Percentiles rank a stretch among this genome's conserved stretches.
Conservation (phyloP, 1,140 invertebrate species). For the Agraylea sexmaculata region DNA sequence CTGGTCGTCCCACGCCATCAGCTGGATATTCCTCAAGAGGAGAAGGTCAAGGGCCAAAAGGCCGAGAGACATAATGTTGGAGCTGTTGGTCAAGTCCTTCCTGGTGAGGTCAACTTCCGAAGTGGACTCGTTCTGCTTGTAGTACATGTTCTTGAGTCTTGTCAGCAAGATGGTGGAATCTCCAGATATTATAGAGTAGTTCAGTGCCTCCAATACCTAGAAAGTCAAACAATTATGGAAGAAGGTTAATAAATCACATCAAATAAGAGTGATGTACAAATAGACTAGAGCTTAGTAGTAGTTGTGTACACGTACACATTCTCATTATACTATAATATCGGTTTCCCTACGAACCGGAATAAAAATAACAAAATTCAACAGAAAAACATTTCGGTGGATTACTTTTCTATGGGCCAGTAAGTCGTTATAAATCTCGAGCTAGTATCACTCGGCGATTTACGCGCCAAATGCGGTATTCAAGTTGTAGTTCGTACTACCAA, state of each 20-base stretch:
- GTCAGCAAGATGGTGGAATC: constrained; percentile 35
- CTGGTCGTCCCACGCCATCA: constrained; percentile 43
- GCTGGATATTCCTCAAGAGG: constrained; percentile 46
- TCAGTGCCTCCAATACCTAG: constrained; percentile 25
- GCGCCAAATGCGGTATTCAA: too few species aligned
- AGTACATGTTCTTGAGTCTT: constrained; percentile 39
- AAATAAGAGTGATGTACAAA: too few species aligned
- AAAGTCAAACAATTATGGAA: constrained; percentile 16
- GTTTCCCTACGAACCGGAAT: too few species aligned
- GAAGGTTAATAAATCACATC: background rate
- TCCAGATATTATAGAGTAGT: constrained; percentile 36
- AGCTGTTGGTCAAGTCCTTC: constrained; percentile 34
- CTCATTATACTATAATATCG: too few species aligned
- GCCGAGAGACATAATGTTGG: constrained; percentile 42
- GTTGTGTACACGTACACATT: too few species aligned
- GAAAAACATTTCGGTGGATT: too few species aligned
- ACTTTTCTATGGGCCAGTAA: too few species aligned
- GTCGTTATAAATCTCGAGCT: too few species aligned
- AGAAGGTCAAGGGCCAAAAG: constrained; percentile 46
- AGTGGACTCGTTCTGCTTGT: constrained; percentile 28
- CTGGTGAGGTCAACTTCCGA: constrained; percentile 22
- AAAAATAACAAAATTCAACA: too few species aligned
- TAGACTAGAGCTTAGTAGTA: too few species aligned
- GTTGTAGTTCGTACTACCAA: too few species aligned
- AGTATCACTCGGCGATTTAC: too few species aligned